Evolutionary conservation across 2,888 invertebrate genomes (phyloP).

Genomic region (Nephrotoma flavescens): DNA sequence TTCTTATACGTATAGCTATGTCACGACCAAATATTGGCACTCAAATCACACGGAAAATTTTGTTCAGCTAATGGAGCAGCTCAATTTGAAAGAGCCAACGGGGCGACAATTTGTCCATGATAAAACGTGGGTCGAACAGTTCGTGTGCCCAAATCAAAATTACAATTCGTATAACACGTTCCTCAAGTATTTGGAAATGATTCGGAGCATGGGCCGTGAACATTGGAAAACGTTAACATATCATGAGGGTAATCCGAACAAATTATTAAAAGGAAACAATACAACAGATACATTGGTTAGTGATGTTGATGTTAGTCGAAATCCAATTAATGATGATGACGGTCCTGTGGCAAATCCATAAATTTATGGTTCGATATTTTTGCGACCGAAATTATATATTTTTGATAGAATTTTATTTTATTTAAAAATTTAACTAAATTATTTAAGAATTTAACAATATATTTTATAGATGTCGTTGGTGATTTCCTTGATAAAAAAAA

Average conservation of each 20-base stretch:
- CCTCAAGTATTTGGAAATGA: conserved; percentile 21
- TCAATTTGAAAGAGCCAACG: conserved; percentile 53
- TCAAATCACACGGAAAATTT: conserved; percentile 54
- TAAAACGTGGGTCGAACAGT: conserved; percentile 28
- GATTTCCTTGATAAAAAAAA: neutral
- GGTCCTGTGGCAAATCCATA: neutral
- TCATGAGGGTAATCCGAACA: conserved; percentile 13
- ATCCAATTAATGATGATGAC: neutral
- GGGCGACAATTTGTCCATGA: conserved; percentile 58
- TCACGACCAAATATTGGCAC: conserved; percentile 65
- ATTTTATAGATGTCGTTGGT: neutral
- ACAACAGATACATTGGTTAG: conserved; percentile 1
- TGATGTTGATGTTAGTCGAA: conserved; percentile 1
- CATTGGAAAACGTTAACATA: conserved; percentile 21
- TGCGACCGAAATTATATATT: neutral
- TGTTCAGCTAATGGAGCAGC: conserved; percentile 52
- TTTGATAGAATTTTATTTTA: neutral
- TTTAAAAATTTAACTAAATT: neutral
- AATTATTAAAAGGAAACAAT: conserved; percentile 9
- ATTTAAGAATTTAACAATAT: neutral
- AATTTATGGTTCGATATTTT: neutral
- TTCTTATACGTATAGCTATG: conserved; percentile 37
- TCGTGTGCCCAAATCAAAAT: conserved; percentile 22
- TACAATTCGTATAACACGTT: conserved; percentile 22
- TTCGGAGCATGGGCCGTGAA: conserved; percentile 20